Evolutionary conservation across 2,888 invertebrate genomes (phyloP), one percentile per base, ranked within the genome.

Genomic region (Melikaiella ostensackeni): DNA sequence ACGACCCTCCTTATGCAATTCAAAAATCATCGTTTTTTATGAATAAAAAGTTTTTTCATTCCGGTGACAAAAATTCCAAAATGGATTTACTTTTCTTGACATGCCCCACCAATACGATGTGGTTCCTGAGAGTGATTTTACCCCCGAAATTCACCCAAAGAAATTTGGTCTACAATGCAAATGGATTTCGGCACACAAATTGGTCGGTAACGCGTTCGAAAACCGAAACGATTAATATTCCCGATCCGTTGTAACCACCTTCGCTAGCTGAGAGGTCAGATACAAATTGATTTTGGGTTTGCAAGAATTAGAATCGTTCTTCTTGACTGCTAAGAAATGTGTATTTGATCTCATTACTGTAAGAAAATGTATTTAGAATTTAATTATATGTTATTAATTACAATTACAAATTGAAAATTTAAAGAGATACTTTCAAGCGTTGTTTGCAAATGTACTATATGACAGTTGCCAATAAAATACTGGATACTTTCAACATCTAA

Each of bases 191-290:
- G 5, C 63, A 35, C 74, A 78, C 66, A 79, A 82, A 81, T 83
- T 79, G 79, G 78, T 79, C 66, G 81, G 77, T 78, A 74, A 50
- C 76, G 66, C 57, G 70, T 27, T 30, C 33, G 74, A 74, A 84
- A 77, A 86, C 82, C 84, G 33, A 75, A 75, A 38, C 75, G 75
- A 78, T 86, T 84, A 79, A 83, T 87, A 83, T 84, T 87, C 76
- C 81, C 77, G 76, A 75, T 80, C 80, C 85, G 79, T 27, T 70
- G 78, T 76, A 79, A 78, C 84, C 84, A 76, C 81, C 76, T 75
- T 64, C 81, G 46, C 76, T 57, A 78, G 75, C 79, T 77, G 62
- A 75, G 21, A 78, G 78, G 84, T 83, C 77, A 59, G 76, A 30
- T 76, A 75, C 77, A 79, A 84, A 85, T 84, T 80, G 80, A 84